These are phyloP conservation scores for Drosophila cracens DNA, from an alignment of 2,888 invertebrate species.

Conservation along the genomic window DNA sequence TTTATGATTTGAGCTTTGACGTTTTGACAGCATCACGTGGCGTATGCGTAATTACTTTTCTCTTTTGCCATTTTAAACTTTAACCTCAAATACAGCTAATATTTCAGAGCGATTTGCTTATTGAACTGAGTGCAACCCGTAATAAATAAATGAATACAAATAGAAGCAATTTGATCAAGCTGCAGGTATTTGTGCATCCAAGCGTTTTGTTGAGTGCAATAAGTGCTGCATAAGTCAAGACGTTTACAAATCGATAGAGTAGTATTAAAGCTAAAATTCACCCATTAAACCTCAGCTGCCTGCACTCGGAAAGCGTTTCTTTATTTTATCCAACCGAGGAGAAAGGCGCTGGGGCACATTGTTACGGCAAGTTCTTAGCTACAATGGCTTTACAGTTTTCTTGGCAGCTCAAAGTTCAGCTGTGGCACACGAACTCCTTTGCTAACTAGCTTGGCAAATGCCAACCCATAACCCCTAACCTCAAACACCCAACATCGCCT, in stretches of 20 bases:
- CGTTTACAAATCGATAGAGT: slow-evolving; percentile 23
- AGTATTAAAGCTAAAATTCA: slow-evolving; percentile 15
- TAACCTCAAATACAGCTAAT: neutral
- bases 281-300: neutral
- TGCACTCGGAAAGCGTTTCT: slow-evolving; percentile 15
- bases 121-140: neutral
- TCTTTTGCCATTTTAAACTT: slow-evolving; percentile 9
- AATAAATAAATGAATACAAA: neutral
- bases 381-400: slow-evolving; percentile 73
- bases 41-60: slow-evolving; percentile 51
- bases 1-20: slow-evolving; percentile 10
- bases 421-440: slow-evolving; percentile 66
- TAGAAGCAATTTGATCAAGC: neutral
- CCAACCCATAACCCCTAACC: slow-evolving; percentile 25
- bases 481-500: no score
- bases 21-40: slow-evolving; percentile 19
- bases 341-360: slow-evolving; percentile 54
- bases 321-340: slow-evolving; percentile 1
- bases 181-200: no score
- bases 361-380: slow-evolving; percentile 62
- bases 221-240: neutral
- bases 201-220: neutral
- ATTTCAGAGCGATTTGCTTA: slow-evolving; percentile 3
- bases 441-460: slow-evolving; percentile 69
- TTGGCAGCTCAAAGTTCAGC: slow-evolving; percentile 74